Evolutionary conservation across 2,888 invertebrate species (phyloP).

Genomic region (Apocheima hispidaria): DNA sequence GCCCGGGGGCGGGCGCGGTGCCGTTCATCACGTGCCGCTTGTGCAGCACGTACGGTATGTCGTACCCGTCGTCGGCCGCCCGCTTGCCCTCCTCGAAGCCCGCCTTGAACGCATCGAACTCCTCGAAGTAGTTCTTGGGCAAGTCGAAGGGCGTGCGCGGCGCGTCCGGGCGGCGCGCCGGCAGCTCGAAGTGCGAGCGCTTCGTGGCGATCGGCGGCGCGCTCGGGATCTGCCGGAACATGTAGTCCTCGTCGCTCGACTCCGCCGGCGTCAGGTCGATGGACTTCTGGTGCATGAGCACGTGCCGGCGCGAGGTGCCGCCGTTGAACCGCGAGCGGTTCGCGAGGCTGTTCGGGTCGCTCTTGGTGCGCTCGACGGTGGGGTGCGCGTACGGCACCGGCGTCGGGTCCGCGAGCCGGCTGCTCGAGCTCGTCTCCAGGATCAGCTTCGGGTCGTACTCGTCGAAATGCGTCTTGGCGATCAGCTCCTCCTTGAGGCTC

Average conservation of each 20-base stretch:
- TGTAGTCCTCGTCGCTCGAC: constrained; percentile 93
- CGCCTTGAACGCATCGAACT: constrained; percentile 87
- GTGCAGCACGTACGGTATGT: constrained; percentile 94
- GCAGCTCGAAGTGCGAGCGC: constrained; percentile 89
- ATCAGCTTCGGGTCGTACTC: constrained; percentile 90
- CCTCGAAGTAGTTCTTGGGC: constrained; percentile 90
- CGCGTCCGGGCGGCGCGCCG: constrained; percentile 84
- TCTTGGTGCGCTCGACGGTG: constrained; percentile 93
- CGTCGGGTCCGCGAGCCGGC: constrained; percentile 80
- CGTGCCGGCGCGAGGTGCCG: constrained; percentile 91
- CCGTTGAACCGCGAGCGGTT: constrained; percentile 90
- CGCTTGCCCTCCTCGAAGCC: constrained; percentile 83
- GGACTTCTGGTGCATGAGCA: constrained; percentile 94
- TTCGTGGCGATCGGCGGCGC: constrained; percentile 90
- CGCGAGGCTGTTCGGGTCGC: constrained; percentile 93
- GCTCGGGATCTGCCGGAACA: constrained; percentile 91
- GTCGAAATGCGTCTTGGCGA: constrained; percentile 89
- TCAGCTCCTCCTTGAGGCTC: constrained; percentile 87
- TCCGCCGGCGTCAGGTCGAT: constrained; percentile 94
- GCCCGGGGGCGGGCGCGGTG: constrained; percentile 88
- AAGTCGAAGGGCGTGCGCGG: constrained; percentile 89
- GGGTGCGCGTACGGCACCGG: constrained; percentile 87
- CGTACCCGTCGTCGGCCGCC: constrained; percentile 85
- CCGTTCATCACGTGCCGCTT: constrained; percentile 95
- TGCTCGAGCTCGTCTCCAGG: constrained; percentile 83